Base-by-base conservation (phyloP, 2,888 invertebrate genomes). In the Lypha dubia region DNA sequence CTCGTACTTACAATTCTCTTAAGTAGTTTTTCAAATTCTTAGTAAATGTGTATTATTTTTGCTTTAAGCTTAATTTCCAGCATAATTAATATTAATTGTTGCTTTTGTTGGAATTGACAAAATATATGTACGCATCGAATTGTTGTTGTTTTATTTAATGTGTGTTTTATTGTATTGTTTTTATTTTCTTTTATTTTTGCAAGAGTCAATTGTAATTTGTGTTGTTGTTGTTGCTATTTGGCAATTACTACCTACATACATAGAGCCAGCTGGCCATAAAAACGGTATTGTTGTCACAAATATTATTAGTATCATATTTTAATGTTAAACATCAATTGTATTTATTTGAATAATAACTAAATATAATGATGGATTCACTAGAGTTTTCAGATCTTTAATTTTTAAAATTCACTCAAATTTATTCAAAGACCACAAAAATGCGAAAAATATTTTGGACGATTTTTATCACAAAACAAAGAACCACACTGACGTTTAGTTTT, bases 51-150 rank as follows among this genome's bases (percentile, higher is more conserved):
- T 67, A 60, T 56, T 74, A 46, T 68, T 32, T 75, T 63, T 62
- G 83, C 83, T 83, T 75, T 63, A 75, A 75, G 79, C 79, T 83
- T 79, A 83, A 83, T 83, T 28, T 83, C 79, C 65, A 79, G 65
- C 81, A 74, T 86, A 86, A 86, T 83, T 81, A 79, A 86, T 86
- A 86, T 86, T 86, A 86, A 86, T 86, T 86, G 81, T 83, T 80
- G 76, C 81, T 83, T 80, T 83, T 84, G 86, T 79, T 86, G 68
- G 56, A 84, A 80, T 86, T 86, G 86, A 86, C 86, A 86, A 86
- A 84, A 79, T 83, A 83, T 73, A 38, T 79, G 46, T 79, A 38
- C 68, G 68, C 49, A 67, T 24, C 35, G 5, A 17, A 60, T n/a
- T n/a, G n/a, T 35, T 11, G 56, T 35, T 22, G 38, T 65, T 13